These are phyloP conservation scores for Zaprionus lachaisei DNA, from an alignment of 1,140 invertebrate species.

Conservation along the genomic window DNA sequence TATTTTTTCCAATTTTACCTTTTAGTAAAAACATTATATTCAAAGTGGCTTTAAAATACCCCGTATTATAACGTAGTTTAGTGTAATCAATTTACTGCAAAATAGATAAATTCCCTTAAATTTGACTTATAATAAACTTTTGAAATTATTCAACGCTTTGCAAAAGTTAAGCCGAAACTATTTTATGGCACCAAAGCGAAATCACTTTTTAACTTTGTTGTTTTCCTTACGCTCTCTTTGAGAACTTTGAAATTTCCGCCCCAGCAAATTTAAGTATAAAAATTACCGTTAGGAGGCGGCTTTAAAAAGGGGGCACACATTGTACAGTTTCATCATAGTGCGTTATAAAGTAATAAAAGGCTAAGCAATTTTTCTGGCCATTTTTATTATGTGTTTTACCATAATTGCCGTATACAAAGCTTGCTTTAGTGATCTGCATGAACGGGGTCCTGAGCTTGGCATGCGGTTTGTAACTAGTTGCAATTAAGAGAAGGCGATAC, in stretches of 20 bases:
- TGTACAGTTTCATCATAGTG: slow-evolving; percentile 24
- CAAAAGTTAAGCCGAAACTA: not conserved
- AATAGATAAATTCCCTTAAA: not conserved
- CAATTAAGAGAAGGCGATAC: slow-evolving; percentile 55
- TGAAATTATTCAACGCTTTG: not conserved
- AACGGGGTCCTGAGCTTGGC: slow-evolving; percentile 17
- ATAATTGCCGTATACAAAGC: not conserved
- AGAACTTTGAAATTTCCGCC: not conserved
- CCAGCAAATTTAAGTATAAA: slow-evolving; percentile 1
- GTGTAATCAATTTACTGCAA: not conserved
- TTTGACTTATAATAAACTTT: not conserved
- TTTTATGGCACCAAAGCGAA: not conserved
- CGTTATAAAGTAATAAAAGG: not conserved
- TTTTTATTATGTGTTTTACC: not conserved
- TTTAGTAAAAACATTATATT: too few species aligned
- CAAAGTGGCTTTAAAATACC: not conserved
- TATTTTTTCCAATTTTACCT: not conserved
- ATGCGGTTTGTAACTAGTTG: slow-evolving; percentile 17
- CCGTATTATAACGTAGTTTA: not conserved
- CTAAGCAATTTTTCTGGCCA: not conserved
- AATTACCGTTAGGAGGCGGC: not conserved
- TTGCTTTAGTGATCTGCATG: slow-evolving; percentile 3
- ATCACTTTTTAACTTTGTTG: not conserved
- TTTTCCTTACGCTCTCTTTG: not conserved
- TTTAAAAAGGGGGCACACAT: slow-evolving; percentile 15